phyloP scores from a whole-genome alignment of 2,888 invertebrate genomes.

The Dasypogon diadema region DNA sequence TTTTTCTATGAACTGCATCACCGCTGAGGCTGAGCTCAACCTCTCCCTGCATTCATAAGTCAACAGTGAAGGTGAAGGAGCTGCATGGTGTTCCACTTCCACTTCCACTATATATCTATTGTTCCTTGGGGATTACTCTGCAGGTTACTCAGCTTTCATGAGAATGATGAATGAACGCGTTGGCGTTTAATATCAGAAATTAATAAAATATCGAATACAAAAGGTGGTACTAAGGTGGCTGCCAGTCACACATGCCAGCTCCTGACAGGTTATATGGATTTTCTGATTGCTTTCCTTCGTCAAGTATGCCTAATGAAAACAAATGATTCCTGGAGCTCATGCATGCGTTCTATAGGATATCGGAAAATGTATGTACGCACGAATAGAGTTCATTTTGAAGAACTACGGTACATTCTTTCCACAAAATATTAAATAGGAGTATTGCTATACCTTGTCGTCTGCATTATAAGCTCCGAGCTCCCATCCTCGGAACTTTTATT shows the following conservation, averaged over 20 bases:
- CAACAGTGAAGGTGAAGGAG: not conserved
- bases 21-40: not conserved
- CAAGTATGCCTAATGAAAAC: not conserved
- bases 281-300: not conserved
- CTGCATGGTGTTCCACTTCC: not conserved
- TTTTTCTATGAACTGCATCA: too few relatives aligned
- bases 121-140: constrained; percentile 15
- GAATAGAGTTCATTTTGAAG: too few relatives aligned
- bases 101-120: not conserved
- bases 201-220: constrained; percentile 18
- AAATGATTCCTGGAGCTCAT: not conserved
- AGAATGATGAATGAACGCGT: constrained; percentile 13
- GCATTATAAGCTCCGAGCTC: too few relatives aligned
- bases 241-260: not conserved
- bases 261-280: constrained; percentile 18
- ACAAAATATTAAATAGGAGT: too few relatives aligned
- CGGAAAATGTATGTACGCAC: too few relatives aligned
- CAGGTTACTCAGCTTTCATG: not conserved
- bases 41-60: too few relatives aligned
- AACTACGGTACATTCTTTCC: too few relatives aligned
- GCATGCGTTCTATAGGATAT: too few relatives aligned
- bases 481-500: too few relatives aligned
- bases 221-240: constrained; percentile 29
- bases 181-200: constrained; percentile 24
- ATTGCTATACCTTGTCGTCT: too few relatives aligned